Percentiles rank a stretch among this genome's conserved stretches.
Evolutionary conservation across 2,888 invertebrate species (phyloP).

Genomic region (Dynastes grantii): DNA sequence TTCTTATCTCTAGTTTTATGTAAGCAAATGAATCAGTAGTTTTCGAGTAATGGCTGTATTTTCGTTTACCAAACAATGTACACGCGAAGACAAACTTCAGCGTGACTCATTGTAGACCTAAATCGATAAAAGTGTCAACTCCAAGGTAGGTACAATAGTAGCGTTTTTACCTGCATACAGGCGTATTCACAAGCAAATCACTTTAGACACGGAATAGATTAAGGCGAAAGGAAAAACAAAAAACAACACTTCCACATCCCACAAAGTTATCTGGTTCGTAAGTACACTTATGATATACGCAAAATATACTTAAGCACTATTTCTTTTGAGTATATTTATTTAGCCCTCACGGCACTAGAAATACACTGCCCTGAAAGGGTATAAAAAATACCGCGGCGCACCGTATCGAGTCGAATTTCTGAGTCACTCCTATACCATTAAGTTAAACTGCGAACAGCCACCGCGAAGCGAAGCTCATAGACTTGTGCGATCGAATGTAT

Average conservation of each 20-base stretch:
- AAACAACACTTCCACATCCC: slow-evolving; percentile 23
- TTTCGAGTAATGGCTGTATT: slow-evolving; percentile 26
- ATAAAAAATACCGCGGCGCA: slow-evolving; percentile 3
- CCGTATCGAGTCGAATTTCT: slow-evolving; percentile 18
- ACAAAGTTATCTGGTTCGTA: neutral
- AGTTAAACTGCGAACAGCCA: slow-evolving; percentile 18
- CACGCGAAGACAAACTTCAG: neutral
- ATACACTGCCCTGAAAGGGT: slow-evolving; percentile 16
- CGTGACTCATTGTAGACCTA: slow-evolving; percentile 26
- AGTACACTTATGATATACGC: slow-evolving; percentile 43
- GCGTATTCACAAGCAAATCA: slow-evolving; percentile 22
- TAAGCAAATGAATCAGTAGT: slow-evolving; percentile 14
- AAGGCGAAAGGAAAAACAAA: slow-evolving; percentile 1
- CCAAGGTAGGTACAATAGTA: neutral
- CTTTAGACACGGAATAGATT: neutral
- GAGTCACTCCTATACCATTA: slow-evolving; percentile 4
- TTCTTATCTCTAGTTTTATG: neutral
- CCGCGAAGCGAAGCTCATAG: slow-evolving; percentile 22
- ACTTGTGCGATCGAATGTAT: slow-evolving; percentile 18
- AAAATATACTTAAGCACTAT: slow-evolving; percentile 37
- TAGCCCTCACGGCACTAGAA: slow-evolving; percentile 1
- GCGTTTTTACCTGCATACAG: slow-evolving; percentile 34
- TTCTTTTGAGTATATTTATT: slow-evolving; percentile 15
- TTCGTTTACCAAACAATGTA: slow-evolving; percentile 22
- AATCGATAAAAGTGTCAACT: slow-evolving; percentile 37